Conservation (phyloP, 1,140 invertebrate species). For the Trichoplusia ni region DNA sequence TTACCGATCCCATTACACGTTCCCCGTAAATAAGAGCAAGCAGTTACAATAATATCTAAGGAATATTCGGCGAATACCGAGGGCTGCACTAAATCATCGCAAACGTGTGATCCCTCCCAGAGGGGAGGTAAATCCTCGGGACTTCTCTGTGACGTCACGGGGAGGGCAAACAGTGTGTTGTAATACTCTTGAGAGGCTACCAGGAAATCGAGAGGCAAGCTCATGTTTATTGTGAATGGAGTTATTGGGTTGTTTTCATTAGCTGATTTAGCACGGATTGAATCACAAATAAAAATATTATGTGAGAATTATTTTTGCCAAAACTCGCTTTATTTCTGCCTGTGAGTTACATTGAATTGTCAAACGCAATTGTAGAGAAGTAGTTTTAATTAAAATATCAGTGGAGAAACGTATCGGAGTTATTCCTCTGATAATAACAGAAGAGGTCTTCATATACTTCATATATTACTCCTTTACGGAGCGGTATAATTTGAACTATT, state of each 20-base stretch:
- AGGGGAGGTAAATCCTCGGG: constrained; percentile 19
- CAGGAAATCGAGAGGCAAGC: not conserved
- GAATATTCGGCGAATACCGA: not conserved
- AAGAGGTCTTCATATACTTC: no score
- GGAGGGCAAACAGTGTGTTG: not conserved
- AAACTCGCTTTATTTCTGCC: not conserved
- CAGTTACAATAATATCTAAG: not conserved
- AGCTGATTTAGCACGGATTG: not conserved
- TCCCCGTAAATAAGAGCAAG: no score
- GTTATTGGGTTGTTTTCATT: not conserved
- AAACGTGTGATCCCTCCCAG: constrained; percentile 10
- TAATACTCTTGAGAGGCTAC: not conserved
- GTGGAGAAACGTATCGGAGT: no score
- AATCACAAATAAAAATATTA: not conserved
- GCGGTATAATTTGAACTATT: no score
- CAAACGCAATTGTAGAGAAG: no score
- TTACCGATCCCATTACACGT: not conserved
- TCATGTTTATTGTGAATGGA: not conserved
- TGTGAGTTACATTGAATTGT: no score
- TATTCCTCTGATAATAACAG: no score
- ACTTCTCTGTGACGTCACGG: constrained; percentile 9
- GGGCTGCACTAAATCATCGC: constrained; percentile 3
- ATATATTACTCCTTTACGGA: no score
- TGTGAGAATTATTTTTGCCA: not conserved
- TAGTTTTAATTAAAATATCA: no score